Evolutionary conservation across 92 coral and sea anemone genomes (phyloP).

Genomic region (Palythoa grandiflora): DNA sequence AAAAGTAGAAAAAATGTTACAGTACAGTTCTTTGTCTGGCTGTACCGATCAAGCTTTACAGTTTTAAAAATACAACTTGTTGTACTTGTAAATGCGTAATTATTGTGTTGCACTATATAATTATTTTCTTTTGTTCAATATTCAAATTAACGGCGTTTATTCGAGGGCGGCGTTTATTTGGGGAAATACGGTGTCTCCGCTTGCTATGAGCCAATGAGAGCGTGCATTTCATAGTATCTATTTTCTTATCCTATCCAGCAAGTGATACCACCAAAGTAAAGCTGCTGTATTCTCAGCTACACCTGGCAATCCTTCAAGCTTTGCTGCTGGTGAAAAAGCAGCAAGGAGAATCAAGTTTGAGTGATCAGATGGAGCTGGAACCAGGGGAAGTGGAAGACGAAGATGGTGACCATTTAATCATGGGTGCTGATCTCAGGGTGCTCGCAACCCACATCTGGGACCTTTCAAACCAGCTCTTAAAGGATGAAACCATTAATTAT

Average conservation of each 20-base stretch:
- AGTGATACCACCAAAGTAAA: conserved; percentile 41
- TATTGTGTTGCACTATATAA: too few relatives aligned
- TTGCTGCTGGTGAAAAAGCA: conserved; percentile 82
- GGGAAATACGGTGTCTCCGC: too few relatives aligned
- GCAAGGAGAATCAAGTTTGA: conserved; percentile 74
- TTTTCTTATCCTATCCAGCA: neutral
- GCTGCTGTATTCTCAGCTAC: conserved; percentile 88
- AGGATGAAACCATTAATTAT: conserved; percentile 14
- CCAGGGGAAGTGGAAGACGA: conserved; percentile 99
- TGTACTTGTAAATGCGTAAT: too few relatives aligned
- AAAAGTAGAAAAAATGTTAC: too few relatives aligned
- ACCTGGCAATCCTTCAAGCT: conserved; percentile 91
- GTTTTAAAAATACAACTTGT: too few relatives aligned
- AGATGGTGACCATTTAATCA: conserved; percentile 74
- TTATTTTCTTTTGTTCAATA: too few relatives aligned
- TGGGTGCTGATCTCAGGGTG: conserved; percentile 71
- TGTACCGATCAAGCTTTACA: too few relatives aligned
- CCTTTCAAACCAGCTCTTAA: conserved; percentile 56
- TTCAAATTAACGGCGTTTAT: too few relatives aligned
- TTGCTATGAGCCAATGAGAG: too few relatives aligned
- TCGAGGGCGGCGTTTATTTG: too few relatives aligned
- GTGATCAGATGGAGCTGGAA: conserved; percentile 93
- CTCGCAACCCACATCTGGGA: conserved; percentile 57
- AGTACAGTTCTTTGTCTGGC: too few relatives aligned
- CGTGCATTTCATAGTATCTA: too few relatives aligned